These are phyloP conservation scores for Malthinus flaveolus DNA, from an alignment of 2,888 invertebrate species.

Conservation along the genomic window DNA sequence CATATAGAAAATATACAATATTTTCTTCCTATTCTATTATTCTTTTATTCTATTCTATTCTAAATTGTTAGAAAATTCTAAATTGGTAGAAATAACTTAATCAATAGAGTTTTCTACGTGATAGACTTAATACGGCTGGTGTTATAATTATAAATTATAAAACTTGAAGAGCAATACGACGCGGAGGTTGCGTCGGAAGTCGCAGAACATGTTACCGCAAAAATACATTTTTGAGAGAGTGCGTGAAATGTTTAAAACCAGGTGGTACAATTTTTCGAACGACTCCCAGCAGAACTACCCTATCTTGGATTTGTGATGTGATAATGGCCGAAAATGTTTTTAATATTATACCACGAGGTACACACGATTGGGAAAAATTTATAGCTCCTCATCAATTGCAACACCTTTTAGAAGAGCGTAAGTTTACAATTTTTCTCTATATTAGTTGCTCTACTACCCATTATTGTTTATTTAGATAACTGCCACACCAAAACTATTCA, in stretches of 20 bases:
- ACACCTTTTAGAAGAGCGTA: slow-evolving; percentile 71
- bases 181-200: slow-evolving; percentile 88
- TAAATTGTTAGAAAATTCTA: no score
- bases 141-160: no score
- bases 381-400: slow-evolving; percentile 79
- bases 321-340: slow-evolving; percentile 77
- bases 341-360: slow-evolving; percentile 76
- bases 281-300: slow-evolving; percentile 64
- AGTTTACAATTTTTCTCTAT: slow-evolving; percentile 45
- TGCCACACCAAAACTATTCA: slow-evolving; percentile 70
- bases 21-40: no score
- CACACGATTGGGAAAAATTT: slow-evolving; percentile 92
- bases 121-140: no score
- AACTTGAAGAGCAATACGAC: slow-evolving; percentile 69
- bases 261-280: slow-evolving; percentile 73
- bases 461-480: slow-evolving; percentile 59
- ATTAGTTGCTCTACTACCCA: no score
- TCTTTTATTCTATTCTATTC: no score
- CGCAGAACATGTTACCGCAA: slow-evolving; percentile 82
- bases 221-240: slow-evolving; percentile 68
- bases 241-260: slow-evolving; percentile 61
- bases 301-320: slow-evolving; percentile 72
- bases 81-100: no score
- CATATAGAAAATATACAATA: no score
- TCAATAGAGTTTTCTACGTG: no score